Conservation (phyloP, 2,797 vertebrate species). For the Poliocrania exsul region DNA sequence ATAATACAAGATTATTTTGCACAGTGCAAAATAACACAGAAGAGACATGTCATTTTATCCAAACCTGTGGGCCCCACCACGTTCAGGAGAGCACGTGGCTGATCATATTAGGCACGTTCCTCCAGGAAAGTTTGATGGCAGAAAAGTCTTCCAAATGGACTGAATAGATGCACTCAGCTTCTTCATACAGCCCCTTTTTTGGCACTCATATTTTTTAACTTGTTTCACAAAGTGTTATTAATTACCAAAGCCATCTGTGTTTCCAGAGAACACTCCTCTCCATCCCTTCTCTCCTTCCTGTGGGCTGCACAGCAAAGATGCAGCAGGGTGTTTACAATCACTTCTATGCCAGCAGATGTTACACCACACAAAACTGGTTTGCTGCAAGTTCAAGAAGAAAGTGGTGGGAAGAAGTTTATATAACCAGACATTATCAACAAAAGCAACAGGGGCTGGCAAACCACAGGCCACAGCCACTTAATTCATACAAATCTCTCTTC, state of each 20-base stretch:
- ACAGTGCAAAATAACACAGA: background rate
- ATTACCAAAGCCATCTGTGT: background rate
- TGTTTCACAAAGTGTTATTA: background rate
- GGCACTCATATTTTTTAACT: background rate
- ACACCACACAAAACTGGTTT: background rate
- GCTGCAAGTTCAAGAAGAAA: slow-evolving; percentile 24
- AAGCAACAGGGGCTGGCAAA: slow-evolving; percentile 12
- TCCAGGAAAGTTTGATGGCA: background rate
- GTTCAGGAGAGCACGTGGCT: background rate
- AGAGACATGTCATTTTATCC: rapidly evolving
- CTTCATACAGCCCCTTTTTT: background rate
- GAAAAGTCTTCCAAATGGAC: background rate
- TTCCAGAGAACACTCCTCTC: background rate
- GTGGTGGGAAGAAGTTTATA: slow-evolving; percentile 21
- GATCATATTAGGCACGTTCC: background rate
- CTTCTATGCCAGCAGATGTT: slow-evolving; percentile 23
- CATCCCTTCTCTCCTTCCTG: background rate
- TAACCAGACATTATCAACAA: background rate
- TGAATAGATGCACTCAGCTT: background rate
- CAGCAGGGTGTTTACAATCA: background rate
- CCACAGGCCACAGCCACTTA: background rate
- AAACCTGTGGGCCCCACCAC: background rate
- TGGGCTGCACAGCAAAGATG: background rate
- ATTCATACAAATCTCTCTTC: background rate
- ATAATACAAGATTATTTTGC: background rate